These are phyloP conservation scores for Drepana falcataria DNA, from an alignment of 2,888 invertebrate genomes.

Conservation along the genomic window DNA sequence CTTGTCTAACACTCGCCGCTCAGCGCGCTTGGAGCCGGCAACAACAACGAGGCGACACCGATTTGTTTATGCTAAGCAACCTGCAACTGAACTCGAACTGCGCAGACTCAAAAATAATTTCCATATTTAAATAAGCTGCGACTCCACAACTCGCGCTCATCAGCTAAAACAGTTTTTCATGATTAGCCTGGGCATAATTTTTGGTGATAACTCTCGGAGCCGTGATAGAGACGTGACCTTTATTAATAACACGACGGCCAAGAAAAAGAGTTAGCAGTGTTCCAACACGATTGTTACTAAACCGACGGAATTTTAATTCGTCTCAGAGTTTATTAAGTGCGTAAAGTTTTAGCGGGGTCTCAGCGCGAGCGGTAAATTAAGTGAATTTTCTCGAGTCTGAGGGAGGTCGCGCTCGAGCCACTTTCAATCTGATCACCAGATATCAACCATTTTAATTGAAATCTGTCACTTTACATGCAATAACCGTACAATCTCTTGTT, in stretches of 20 bases:
- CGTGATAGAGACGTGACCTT: constrained; percentile 49
- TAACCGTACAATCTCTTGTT: constrained; percentile 33
- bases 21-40: constrained; percentile 10
- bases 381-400: constrained; percentile 58
- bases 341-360: constrained; percentile 69
- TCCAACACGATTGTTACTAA: constrained; percentile 71
- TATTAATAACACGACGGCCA: constrained; percentile 55
- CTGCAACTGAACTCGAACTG: constrained; percentile 47
- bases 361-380: constrained; percentile 63
- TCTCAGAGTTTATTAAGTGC: constrained; percentile 74
- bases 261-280: constrained; percentile 63
- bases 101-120: constrained; percentile 61
- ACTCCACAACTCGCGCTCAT: constrained; percentile 42
- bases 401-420: constrained; percentile 30
- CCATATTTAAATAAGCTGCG: constrained; percentile 58
- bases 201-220: constrained; percentile 51
- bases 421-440: constrained; percentile 53
- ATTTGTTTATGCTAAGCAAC: constrained; percentile 69
- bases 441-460: constrained; percentile 51
- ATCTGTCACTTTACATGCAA: constrained; percentile 20
- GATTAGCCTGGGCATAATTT: constrained; percentile 44
- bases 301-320: constrained; percentile 75
- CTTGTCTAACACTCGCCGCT: constrained; percentile 44
- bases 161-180: constrained; percentile 48
- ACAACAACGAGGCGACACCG: constrained; percentile 31